Base-by-base conservation (phyloP, 1,140 invertebrate genomes). In the Drosophila quadrilineata region DNA sequence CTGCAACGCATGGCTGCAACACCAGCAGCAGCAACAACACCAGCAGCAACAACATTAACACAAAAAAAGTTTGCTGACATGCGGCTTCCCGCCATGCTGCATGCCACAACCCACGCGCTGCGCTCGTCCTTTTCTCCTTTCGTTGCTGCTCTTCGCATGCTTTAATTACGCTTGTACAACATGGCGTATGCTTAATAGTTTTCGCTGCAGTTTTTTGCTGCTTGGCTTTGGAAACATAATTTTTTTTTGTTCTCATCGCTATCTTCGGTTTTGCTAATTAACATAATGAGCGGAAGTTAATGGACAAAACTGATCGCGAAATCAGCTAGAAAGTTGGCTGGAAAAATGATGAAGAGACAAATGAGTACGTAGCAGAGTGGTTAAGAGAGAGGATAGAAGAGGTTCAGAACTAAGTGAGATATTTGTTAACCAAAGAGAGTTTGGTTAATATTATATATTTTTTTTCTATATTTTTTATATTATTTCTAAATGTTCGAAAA, bases 81-180 rank as follows among this genome's bases (percentile, higher is more conserved):
- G 58, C 56, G 70, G 71, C 70, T 79, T 77, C 36, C 6, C 33
- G 12, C 16, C 64, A 58, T 24, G 43, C 29, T 46, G 38, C 45
- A 29, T 22, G 16, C 35, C n/a, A 14, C 22, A 12, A 29, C 12
- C 17, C n/a, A n/a, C n/a, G n/a, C n/a, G n/a, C n/a, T n/a, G n/a
- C n/a, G n/a, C n/a, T n/a, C n/a, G n/a, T n/a, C 33, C 6, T 26
- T 24, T 40, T 6, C 45, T 31, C 22, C 22, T 26, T 21, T 14
- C 3, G 38, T 53, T 50, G 22, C 16, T 29, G 33, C 31, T 75
- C 35, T 65, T 57, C 45, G 71, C n/a, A n/a, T n/a, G n/a, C n/a
- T 84, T 70, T 84, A 84, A 84, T 84, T 84, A 85, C 64, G 65
- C 74, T 85, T 85, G 77, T 77, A 56, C 50, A 71, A 77, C 77